These are phyloP conservation scores for Pardosa pseudoannulata DNA, from an alignment of 2,888 invertebrate genomes.

Conservation along the genomic window DNA sequence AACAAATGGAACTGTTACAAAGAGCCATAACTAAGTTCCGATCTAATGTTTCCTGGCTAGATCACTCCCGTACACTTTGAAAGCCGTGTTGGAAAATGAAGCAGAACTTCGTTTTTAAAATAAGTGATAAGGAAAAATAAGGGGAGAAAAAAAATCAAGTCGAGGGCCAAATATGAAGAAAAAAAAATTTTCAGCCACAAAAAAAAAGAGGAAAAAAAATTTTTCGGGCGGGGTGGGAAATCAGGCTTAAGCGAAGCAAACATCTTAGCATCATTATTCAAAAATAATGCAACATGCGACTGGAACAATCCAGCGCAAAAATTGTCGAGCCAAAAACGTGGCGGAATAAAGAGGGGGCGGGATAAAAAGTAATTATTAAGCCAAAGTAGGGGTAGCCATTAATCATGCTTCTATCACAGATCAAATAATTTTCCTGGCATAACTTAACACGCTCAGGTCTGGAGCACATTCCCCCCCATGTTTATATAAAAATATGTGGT, in stretches of 20 bases:
- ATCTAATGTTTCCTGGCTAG: too few relatives aligned
- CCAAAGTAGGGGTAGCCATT: constrained; percentile 44
- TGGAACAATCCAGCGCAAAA: constrained; percentile 49
- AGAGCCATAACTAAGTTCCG: too few relatives aligned
- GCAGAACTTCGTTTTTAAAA: constrained; percentile 19
- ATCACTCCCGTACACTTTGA: too few relatives aligned
- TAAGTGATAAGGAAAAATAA: too few relatives aligned
- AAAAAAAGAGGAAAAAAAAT: background rate
- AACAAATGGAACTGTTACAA: too few relatives aligned
- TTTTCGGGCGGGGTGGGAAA: background rate
- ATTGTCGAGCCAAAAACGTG: constrained; percentile 28
- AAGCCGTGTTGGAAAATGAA: constrained; percentile 11
- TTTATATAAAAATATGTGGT: constrained; percentile 56
- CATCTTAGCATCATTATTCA: constrained; percentile 55
- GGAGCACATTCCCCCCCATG: too few relatives aligned
- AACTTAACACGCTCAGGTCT: background rate
- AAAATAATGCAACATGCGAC: constrained; percentile 51
- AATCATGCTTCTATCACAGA: constrained; percentile 68
- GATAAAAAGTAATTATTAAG: constrained; percentile 67
- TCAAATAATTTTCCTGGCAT: constrained; percentile 36
- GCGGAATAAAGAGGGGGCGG: constrained; percentile 31
- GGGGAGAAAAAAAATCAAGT: constrained; percentile 1
- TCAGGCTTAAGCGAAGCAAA: constrained; percentile 4
- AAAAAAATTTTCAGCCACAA: background rate
- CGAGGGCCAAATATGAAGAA: background rate